Percentiles rank a stretch among this genome's conserved stretches.
These are phyloP conservation scores for Drosophila funebris DNA, from an alignment of 1,140 invertebrate species.

Conservation along the genomic window DNA sequence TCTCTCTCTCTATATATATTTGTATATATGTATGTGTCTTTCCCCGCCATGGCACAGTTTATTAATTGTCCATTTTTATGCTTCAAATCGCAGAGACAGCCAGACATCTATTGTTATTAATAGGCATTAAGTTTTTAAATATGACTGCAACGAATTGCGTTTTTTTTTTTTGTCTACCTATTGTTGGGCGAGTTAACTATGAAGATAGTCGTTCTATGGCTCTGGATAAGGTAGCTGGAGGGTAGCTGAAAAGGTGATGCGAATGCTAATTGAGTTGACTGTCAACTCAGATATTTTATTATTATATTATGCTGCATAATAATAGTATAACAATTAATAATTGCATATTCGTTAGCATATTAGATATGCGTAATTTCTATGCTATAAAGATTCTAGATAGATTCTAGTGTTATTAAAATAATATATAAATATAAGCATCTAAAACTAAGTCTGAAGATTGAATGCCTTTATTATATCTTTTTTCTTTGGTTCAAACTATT, in stretches of 20 bases:
- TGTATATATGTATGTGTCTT: no score
- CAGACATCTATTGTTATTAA: conserved; percentile 61
- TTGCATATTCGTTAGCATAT: no score
- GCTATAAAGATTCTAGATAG: no score
- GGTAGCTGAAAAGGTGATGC: conserved; percentile 2
- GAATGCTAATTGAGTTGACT: conserved; percentile 20
- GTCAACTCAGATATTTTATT: conserved; percentile 1
- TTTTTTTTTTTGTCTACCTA: conserved; percentile 12
- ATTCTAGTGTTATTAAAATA: no score
- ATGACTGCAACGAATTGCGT: conserved; percentile 53
- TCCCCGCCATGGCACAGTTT: conserved; percentile 53
- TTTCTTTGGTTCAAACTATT: background rate
- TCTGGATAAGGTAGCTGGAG: no score
- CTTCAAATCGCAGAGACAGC: conserved; percentile 45
- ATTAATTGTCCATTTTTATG: conserved; percentile 76
- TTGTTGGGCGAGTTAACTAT: background rate
- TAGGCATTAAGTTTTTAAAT: conserved; percentile 46
- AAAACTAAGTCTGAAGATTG: no score
- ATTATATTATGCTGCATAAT: background rate
- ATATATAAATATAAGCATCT: no score
- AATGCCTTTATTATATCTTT: no score
- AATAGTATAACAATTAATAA: no score
- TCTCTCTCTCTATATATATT: background rate
- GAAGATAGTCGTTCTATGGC: background rate
- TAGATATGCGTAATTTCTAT: no score